These are phyloP conservation scores for Proctacanthus coquilletti DNA, from an alignment of 1,140 invertebrate genomes.

Conservation along the genomic window DNA sequence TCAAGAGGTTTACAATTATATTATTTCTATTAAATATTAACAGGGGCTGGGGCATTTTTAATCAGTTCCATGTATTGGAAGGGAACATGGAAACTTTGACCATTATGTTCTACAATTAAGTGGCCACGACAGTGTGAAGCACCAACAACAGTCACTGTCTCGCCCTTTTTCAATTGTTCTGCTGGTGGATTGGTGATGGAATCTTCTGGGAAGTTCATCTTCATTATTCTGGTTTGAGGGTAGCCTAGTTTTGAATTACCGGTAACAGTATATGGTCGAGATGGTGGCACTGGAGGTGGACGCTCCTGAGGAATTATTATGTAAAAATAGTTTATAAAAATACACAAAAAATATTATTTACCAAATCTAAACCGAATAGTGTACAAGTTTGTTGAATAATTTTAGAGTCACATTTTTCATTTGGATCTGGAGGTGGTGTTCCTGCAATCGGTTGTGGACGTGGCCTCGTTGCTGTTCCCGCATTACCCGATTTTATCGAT, in stretches of 20 bases:
- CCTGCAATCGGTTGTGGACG: conserved; percentile 79
- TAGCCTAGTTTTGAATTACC: conserved; percentile 86
- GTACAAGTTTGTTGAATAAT: conserved; percentile 80
- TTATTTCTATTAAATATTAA: too few relatives aligned
- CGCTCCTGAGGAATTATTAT: conserved; percentile 44
- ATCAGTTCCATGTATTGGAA: conserved; percentile 78
- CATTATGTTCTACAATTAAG: conserved; percentile 69
- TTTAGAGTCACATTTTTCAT: conserved; percentile 68
- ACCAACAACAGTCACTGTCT: conserved; percentile 66
- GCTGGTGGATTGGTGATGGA: conserved; percentile 33
- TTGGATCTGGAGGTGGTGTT: conserved; percentile 54
- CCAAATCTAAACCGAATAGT: conserved; percentile 75
- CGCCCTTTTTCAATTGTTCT: conserved; percentile 51
- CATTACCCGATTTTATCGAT: conserved; percentile 21
- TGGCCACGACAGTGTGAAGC: conserved; percentile 65
- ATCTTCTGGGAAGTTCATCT: conserved; percentile 64
- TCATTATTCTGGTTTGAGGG: conserved; percentile 82
- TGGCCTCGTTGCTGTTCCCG: conserved; percentile 41
- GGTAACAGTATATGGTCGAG: conserved; percentile 74
- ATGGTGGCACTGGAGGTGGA: conserved; percentile 77
- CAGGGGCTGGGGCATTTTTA: too few relatives aligned
- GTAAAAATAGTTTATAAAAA: too few relatives aligned
- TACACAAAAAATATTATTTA: conserved; percentile 32
- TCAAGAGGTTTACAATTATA: too few relatives aligned
- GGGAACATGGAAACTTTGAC: conserved; percentile 64